Evolutionary conservation across 2,888 invertebrate genomes (phyloP).

Genomic region (Girardia tigrina): DNA sequence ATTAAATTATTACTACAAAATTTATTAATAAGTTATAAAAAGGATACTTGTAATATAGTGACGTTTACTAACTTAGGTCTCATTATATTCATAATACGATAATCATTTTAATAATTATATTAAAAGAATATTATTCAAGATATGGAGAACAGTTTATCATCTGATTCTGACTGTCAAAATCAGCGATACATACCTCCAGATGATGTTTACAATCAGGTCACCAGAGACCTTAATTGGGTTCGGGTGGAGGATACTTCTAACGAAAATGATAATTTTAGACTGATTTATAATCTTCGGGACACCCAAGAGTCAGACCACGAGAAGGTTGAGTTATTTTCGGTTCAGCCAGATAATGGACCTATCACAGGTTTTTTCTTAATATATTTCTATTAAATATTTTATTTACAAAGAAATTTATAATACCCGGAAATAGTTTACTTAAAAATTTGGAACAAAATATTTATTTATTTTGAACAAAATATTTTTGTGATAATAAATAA

Average conservation of each 20-base stretch:
- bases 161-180: background rate
- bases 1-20: no score
- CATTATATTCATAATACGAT: no score
- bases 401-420: no score
- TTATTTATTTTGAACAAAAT: no score
- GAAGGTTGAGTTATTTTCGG: background rate
- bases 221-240: background rate
- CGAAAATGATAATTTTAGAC: background rate
- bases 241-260: background rate
- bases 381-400: no score
- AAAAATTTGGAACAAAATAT: no score
- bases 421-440: no score
- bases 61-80: no score
- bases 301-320: background rate
- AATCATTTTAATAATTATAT: background rate
- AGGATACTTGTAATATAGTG: no score
- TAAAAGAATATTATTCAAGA: background rate
- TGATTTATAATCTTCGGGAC: background rate
- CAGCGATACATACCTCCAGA: conserved; percentile 1
- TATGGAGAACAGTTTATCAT: background rate
- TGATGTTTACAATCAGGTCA: conserved; percentile 2
- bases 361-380: no score
- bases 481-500: no score
- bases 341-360: background rate
- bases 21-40: no score